These are phyloP conservation scores for Tenthredo scrophulariae DNA, from an alignment of 2,888 invertebrate species.

Conservation along the genomic window DNA sequence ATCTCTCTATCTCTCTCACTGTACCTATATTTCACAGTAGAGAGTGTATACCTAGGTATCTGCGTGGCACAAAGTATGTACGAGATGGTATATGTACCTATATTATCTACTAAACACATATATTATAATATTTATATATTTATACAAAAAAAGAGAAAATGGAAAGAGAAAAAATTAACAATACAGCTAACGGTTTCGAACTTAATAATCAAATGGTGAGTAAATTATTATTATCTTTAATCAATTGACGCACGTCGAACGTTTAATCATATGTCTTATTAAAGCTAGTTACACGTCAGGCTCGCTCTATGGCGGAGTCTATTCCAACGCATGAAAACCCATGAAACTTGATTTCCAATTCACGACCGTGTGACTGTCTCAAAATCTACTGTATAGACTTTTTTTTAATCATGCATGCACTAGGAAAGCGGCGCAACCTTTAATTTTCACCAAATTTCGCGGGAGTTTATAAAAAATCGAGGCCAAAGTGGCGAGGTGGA, in stretches of 20 bases:
- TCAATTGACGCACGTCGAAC: slow-evolving; percentile 23
- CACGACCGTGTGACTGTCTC: not conserved
- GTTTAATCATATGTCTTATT: not conserved
- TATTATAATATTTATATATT: slow-evolving; percentile 38
- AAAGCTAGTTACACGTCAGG: not conserved
- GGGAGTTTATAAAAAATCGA: not conserved
- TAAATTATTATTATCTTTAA: slow-evolving; percentile 40
- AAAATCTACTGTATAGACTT: not conserved
- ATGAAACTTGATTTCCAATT: not conserved
- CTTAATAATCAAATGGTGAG: slow-evolving; percentile 52
- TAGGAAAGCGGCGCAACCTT: not conserved
- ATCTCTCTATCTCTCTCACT: slow-evolving; percentile 60
- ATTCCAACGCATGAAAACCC: not conserved
- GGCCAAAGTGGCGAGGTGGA: not conserved
- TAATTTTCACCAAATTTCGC: not conserved
- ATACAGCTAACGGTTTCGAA: slow-evolving; percentile 61
- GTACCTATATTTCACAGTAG: slow-evolving; percentile 66
- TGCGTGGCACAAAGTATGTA: slow-evolving; percentile 46
- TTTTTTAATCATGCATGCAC: not conserved
- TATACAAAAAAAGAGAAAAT: not conserved
- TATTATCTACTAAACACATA: slow-evolving; percentile 32
- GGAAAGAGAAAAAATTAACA: slow-evolving; percentile 45
- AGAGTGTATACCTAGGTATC: slow-evolving; percentile 44
- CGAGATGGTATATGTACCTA: slow-evolving; percentile 19
- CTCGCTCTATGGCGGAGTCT: not conserved